Conservation (phyloP, 92 coral and sea anemone genomes). For the Parazoanthus atlanticus region DNA sequence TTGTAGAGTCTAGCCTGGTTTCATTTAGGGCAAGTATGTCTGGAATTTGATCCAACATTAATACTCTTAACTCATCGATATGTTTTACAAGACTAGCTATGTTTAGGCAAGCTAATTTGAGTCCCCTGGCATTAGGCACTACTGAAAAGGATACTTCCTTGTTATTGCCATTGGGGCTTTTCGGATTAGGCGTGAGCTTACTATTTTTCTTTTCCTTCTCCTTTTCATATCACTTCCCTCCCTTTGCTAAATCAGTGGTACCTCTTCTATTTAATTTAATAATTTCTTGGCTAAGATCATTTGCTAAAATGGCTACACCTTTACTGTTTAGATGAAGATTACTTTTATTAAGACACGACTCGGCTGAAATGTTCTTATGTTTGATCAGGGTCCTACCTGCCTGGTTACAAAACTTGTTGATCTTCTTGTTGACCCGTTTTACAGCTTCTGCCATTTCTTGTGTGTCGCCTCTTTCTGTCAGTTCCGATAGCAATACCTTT, state of each 20-base stretch:
- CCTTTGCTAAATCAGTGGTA: not conserved
- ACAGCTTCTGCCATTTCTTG: not conserved
- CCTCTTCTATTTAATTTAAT: not conserved
- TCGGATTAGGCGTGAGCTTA: not conserved
- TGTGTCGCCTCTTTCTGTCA: not conserved
- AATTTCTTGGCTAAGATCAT: slow-evolving; percentile 1
- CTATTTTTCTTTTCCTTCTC: not conserved
- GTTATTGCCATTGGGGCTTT: not conserved
- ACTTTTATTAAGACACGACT: not conserved
- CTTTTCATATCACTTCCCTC: not conserved
- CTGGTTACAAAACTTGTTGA: not conserved
- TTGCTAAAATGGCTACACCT: slow-evolving; percentile 32
- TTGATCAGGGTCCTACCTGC: not conserved
- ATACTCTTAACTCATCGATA: not conserved
- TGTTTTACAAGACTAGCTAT: not conserved
- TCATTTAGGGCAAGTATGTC: not conserved
- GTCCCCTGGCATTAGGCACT: not conserved
- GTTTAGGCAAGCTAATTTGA: not conserved
- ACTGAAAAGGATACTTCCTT: not conserved
- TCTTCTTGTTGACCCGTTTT: not conserved
- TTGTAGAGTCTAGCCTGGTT: not conserved
- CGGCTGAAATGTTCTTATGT: not conserved
- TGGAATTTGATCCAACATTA: not conserved
- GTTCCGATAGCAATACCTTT: not conserved
- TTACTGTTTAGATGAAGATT: slow-evolving; percentile 30